Percentiles rank a stretch among this genome's conserved stretches.
These are phyloP conservation scores for Scaptomyza cyrtandrae DNA, from an alignment of 2,888 invertebrate genomes.

Conservation along the genomic window DNA sequence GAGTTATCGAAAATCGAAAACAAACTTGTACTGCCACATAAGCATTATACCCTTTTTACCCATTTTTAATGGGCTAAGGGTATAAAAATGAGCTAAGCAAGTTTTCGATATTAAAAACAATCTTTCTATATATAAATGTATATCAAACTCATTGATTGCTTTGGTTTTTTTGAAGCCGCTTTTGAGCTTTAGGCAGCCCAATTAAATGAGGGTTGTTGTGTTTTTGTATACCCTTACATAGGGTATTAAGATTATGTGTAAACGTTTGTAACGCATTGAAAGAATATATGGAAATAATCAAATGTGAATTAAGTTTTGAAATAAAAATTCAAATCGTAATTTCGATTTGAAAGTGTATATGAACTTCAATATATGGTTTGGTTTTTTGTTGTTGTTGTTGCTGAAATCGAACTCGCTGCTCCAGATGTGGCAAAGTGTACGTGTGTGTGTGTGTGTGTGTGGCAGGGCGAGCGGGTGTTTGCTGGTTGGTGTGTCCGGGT, in stretches of 20 bases:
- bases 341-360: not conserved
- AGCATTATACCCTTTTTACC: too few relatives aligned
- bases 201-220: conserved; percentile 36
- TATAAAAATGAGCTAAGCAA: conserved; percentile 25
- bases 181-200: conserved; percentile 28
- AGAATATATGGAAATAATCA: too few relatives aligned
- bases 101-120: conserved; percentile 15
- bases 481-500: not conserved
- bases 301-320: too few relatives aligned
- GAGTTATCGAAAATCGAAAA: too few relatives aligned
- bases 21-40: too few relatives aligned
- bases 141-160: conserved; percentile 59
- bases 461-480: not conserved
- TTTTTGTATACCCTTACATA: not conserved
- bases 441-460: not conserved
- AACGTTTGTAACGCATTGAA: not conserved
- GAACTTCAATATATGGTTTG: not conserved
- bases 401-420: conserved; percentile 58
- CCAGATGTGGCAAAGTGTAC: conserved; percentile 45
- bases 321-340: too few relatives aligned
- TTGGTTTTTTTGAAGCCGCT: conserved; percentile 30
- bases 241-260: not conserved
- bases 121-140: conserved; percentile 38
- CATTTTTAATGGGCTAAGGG: not conserved
- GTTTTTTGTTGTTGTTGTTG: conserved; percentile 20